Evolutionary conservation across 2,797 vertebrate species (phyloP).

Genomic region (Catamblyrhynchus diadema): DNA sequence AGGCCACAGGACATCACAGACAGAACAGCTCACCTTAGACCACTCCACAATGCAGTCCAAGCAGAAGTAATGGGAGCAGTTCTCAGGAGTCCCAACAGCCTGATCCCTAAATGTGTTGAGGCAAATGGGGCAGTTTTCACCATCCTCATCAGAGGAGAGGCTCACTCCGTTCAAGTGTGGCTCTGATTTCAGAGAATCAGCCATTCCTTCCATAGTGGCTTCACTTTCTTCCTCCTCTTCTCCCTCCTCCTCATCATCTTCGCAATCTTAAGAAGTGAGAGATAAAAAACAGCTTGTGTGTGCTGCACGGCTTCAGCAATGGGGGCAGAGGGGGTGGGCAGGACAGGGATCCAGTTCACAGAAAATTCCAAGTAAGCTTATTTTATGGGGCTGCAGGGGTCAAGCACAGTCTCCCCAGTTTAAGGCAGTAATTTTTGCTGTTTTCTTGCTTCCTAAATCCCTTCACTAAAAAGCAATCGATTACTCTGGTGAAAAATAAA

Average conservation of each 20-base stretch:
- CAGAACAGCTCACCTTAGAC: slow-evolving; percentile 84
- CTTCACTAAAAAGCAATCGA: neutral
- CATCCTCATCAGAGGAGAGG: slow-evolving; percentile 88
- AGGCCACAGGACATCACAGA: slow-evolving; percentile 63
- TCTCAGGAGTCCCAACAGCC: slow-evolving; percentile 93
- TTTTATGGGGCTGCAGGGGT: neutral
- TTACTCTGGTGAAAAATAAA: neutral
- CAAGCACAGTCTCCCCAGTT: neutral
- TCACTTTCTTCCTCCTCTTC: slow-evolving; percentile 63
- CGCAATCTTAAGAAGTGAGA: slow-evolving; percentile 50
- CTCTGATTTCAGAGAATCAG: neutral
- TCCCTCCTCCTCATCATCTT: slow-evolving; percentile 71
- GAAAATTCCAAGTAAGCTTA: neutral
- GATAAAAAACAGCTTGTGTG: neutral
- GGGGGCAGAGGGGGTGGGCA: neutral
- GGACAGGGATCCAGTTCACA: neutral
- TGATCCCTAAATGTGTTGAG: slow-evolving; percentile 91
- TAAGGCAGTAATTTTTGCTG: neutral
- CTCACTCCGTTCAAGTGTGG: neutral
- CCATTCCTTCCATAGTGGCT: slow-evolving; percentile 2
- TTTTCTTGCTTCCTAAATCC: neutral
- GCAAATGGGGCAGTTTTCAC: slow-evolving; percentile 94
- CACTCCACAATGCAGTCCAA: slow-evolving; percentile 96
- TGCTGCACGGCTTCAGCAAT: neutral
- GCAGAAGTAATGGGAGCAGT: slow-evolving; percentile 94